Evolutionary conservation across 2,888 invertebrate genomes (phyloP).

Genomic region (Ganaspis brasiliensis): DNA sequence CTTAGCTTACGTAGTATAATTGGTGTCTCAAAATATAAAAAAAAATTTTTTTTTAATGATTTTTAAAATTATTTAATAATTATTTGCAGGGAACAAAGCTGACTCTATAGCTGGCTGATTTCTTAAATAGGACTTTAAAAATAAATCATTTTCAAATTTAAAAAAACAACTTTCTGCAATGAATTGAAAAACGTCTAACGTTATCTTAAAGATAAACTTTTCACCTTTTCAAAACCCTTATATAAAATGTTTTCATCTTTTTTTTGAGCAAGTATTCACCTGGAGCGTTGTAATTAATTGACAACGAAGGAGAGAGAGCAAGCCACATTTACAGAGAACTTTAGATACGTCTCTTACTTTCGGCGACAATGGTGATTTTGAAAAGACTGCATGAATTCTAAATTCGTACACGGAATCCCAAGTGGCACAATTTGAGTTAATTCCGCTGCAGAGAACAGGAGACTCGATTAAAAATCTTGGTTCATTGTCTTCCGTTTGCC

Average conservation of each 20-base stretch:
- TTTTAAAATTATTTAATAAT: too few species aligned
- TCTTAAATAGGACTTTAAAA: too few species aligned
- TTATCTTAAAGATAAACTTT: too few species aligned
- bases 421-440: conserved; percentile 79
- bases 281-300: conserved; percentile 11
- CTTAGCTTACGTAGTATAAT: too few species aligned
- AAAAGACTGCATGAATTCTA: conserved; percentile 77
- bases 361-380: conserved; percentile 72
- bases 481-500: conserved; percentile 79
- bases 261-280: conserved; percentile 4
- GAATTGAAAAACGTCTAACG: background rate
- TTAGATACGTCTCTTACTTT: conserved; percentile 61
- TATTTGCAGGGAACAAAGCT: too few species aligned
- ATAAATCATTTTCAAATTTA: too few species aligned
- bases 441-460: conserved; percentile 77
- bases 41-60: too few species aligned
- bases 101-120: background rate
- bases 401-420: conserved; percentile 73
- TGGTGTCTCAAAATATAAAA: too few species aligned
- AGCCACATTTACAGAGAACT: conserved; percentile 15
- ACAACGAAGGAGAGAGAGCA: background rate
- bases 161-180: background rate
- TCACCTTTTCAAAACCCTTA: too few species aligned
- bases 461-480: conserved; percentile 78
- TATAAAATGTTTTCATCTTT: too few species aligned